These are phyloP conservation scores for Malurus melanocephalus DNA, from an alignment of 2,113 vertebrate species.

Conservation along the genomic window DNA sequence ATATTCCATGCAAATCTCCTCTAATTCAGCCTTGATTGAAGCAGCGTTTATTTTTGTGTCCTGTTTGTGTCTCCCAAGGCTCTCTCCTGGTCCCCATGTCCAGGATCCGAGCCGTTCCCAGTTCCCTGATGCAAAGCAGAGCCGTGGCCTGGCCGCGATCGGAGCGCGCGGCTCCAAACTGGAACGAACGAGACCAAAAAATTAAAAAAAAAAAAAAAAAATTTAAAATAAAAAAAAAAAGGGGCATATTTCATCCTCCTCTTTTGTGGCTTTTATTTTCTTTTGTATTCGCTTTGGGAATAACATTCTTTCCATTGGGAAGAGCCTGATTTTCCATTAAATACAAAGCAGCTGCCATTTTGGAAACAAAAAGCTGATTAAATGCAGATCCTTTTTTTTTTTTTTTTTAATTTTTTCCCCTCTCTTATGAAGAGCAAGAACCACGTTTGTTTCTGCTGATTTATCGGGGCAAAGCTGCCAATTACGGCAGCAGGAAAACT, in stretches of 20 bases:
- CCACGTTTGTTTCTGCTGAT: conserved; percentile 8
- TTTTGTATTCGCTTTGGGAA: conserved; percentile 53
- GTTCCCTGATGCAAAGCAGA: neutral
- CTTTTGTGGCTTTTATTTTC: conserved; percentile 58
- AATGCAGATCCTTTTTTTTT: conserved; percentile 3
- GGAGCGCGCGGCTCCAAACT: neutral
- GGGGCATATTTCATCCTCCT: conserved; percentile 22
- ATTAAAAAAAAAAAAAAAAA: neutral
- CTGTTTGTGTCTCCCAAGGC: neutral
- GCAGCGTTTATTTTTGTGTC: neutral
- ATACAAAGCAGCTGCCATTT: conserved; percentile 68
- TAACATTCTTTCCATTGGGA: conserved; percentile 65
- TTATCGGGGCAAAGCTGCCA: conserved; percentile 30
- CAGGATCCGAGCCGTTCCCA: neutral
- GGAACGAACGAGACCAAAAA: neutral
- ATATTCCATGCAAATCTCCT: neutral
- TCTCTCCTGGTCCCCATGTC: neutral
- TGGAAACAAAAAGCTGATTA: conserved; percentile 60
- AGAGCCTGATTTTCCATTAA: conserved; percentile 65
- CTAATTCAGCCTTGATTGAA: neutral
- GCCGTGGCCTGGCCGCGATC: neutral
- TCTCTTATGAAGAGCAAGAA: neutral
- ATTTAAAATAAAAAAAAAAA: neutral
- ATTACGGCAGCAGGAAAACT: neutral
- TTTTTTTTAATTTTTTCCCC: neutral